A percentile compares a stretch with the other conserved stretches of the same genome.
Evolutionary conservation across 2,797 vertebrate genomes (phyloP).

Genomic region (Acanthurus tractus): DNA sequence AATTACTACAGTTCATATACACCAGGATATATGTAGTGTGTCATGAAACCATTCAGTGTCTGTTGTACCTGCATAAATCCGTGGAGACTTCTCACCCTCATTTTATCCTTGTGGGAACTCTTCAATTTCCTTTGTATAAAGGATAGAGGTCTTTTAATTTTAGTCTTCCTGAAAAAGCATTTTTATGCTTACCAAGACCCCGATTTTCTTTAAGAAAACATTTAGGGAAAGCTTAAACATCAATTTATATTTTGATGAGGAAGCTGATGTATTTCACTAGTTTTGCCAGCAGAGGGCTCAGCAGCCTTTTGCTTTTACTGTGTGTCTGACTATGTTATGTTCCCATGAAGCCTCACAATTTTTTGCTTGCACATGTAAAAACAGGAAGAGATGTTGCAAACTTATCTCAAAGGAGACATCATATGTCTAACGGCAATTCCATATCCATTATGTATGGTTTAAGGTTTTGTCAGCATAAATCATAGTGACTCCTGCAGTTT

Average conservation of each 20-base stretch:
- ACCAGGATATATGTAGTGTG: too few relatives aligned
- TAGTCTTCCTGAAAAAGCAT: background rate
- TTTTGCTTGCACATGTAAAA: slow-evolving; percentile 22
- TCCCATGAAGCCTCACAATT: background rate
- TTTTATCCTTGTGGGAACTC: background rate
- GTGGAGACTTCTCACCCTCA: too few relatives aligned
- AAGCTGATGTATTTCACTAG: slow-evolving; percentile 33
- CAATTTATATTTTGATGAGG: background rate
- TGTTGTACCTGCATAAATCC: too few relatives aligned
- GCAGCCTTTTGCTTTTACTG: slow-evolving; percentile 48
- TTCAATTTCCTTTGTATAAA: background rate
- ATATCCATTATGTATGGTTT: background rate
- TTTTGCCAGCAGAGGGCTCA: slow-evolving; percentile 83
- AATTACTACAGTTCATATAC: too few relatives aligned
- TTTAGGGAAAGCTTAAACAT: background rate
- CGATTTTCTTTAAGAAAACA: background rate
- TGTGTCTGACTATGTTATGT: background rate
- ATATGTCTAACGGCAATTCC: background rate
- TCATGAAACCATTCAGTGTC: too few relatives aligned
- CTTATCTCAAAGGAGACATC: background rate
- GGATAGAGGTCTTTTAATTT: background rate
- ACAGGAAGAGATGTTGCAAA: background rate
- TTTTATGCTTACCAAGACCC: background rate
- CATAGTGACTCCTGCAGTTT: background rate
- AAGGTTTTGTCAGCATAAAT: background rate